These are phyloP conservation scores for Antitype chi DNA, from an alignment of 2,888 invertebrate genomes.

Conservation along the genomic window DNA sequence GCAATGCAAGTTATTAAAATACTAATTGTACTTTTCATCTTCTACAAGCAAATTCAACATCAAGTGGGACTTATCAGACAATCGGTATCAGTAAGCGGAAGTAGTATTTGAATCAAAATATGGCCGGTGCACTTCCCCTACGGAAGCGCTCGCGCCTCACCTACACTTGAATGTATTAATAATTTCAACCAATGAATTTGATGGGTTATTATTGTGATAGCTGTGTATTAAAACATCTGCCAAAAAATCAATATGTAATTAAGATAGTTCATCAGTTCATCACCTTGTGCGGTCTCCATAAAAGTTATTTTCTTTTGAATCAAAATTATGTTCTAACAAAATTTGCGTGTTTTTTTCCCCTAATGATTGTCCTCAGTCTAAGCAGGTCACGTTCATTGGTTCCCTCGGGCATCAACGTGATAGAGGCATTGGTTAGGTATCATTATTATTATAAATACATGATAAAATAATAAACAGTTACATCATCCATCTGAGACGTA, in stretches of 20 bases:
- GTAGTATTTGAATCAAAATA: slow-evolving; percentile 86
- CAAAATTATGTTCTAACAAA: background rate
- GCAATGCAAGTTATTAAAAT: slow-evolving; percentile 1
- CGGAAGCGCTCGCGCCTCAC: slow-evolving; percentile 81
- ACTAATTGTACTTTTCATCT: slow-evolving; percentile 43
- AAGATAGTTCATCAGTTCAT: slow-evolving; percentile 1
- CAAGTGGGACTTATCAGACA: slow-evolving; percentile 66
- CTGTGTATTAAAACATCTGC: slow-evolving; percentile 36
- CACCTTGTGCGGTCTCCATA: background rate
- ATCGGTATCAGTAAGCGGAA: slow-evolving; percentile 76
- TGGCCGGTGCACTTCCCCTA: slow-evolving; percentile 84
- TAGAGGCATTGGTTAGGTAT: slow-evolving; percentile 14
- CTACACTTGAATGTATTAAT: slow-evolving; percentile 70
- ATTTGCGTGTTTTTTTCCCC: background rate
- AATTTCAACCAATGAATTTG: slow-evolving; percentile 54
- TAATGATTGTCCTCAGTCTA: background rate
- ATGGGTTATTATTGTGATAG: slow-evolving; percentile 37
- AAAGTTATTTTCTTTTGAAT: background rate
- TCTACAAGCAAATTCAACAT: slow-evolving; percentile 46
- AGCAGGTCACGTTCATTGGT: slow-evolving; percentile 7
- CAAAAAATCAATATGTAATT: slow-evolving; percentile 37
- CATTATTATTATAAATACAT: slow-evolving; percentile 40
- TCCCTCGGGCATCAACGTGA: slow-evolving; percentile 43
- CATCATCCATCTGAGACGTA: slow-evolving; percentile 32
- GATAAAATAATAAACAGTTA: slow-evolving; percentile 45